phyloP scores from a whole-genome alignment of 2,888 invertebrate species.

The Habrosyne pyritoides region DNA sequence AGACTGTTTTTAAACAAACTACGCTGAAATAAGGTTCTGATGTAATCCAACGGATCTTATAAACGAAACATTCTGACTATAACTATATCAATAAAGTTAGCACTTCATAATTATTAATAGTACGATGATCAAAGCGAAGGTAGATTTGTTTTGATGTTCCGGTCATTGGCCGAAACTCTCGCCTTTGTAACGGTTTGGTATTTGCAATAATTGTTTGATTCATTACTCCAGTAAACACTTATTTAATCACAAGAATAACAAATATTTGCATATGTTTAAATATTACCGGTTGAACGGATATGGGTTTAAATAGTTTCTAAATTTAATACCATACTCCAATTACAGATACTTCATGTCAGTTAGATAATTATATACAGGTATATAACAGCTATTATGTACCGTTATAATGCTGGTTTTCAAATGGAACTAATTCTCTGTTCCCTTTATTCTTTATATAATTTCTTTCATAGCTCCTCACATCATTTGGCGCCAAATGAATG shows the following conservation, averaged over 20 bases:
- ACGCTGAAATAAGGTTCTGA: not conserved
- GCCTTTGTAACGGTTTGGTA: constrained; percentile 10
- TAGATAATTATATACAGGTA: too few relatives aligned
- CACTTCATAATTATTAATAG: not conserved
- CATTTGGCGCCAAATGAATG: constrained; percentile 13
- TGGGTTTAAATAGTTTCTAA: too few relatives aligned
- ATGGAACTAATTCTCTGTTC: not conserved
- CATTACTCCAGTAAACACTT: not conserved
- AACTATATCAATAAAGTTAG: not conserved
- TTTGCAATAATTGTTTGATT: not conserved
- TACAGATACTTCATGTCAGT: too few relatives aligned
- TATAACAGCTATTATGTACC: too few relatives aligned
- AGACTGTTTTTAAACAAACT: not conserved
- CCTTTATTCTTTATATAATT: not conserved
- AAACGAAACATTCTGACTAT: not conserved
- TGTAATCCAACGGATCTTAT: not conserved
- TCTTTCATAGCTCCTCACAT: not conserved
- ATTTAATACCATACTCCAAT: too few relatives aligned
- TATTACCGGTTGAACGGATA: too few relatives aligned
- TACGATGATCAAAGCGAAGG: not conserved
- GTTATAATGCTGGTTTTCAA: not conserved
- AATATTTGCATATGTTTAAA: too few relatives aligned
- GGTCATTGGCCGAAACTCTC: constrained; percentile 25
- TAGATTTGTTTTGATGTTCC: constrained; percentile 22
- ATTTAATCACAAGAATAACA: too few relatives aligned